Percentiles rank a stretch among this genome's conserved stretches.
Evolutionary conservation across 2,888 invertebrate species (phyloP).

Genomic region (Amphipoea oculea): DNA sequence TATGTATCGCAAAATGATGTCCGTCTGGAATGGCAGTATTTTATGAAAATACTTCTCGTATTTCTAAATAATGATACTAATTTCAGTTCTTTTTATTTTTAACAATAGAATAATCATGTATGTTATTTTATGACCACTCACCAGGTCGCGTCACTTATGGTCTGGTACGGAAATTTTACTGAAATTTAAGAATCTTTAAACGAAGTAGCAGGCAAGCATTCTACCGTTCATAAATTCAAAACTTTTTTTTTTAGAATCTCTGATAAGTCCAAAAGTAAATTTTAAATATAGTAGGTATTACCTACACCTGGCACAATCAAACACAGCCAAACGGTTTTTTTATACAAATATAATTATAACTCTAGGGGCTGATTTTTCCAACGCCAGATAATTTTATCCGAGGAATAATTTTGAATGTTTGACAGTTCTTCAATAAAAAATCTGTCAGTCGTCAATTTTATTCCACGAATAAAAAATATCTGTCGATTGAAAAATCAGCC

Average conservation of each 20-base stretch:
- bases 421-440: too few relatives aligned
- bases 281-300: too few relatives aligned
- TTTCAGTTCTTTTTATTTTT: not conserved
- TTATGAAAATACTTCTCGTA: not conserved
- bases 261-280: not conserved
- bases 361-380: too few relatives aligned
- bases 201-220: not conserved
- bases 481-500: too few relatives aligned
- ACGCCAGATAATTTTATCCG: too few relatives aligned
- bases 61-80: not conserved
- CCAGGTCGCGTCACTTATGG: not conserved
- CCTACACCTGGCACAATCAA: not conserved
- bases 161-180: not conserved
- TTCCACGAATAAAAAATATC: too few relatives aligned
- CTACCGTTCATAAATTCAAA: not conserved
- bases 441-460: too few relatives aligned
- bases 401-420: too few relatives aligned
- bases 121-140: not conserved
- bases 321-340: not conserved
- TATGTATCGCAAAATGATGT: conserved; percentile 8
- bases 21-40: not conserved
- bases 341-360: too few relatives aligned
- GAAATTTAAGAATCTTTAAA: not conserved
- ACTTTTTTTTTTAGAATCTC: not conserved
- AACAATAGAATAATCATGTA: not conserved